Evolutionary conservation across 2,888 invertebrate genomes (phyloP).

Genomic region (Drosophila dives): DNA sequence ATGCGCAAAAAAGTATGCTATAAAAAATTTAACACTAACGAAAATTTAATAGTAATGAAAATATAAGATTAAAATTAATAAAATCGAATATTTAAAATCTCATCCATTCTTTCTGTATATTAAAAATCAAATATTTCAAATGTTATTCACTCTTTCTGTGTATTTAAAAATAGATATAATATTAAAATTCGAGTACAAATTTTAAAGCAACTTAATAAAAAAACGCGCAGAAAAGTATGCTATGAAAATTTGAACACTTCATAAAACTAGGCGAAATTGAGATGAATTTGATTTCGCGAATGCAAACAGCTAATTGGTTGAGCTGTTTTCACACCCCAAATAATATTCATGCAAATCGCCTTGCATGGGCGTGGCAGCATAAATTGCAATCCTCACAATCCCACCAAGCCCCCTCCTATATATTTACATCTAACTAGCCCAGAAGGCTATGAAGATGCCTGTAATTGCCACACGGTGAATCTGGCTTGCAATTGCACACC

Average conservation of each 20-base stretch:
- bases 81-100: background rate
- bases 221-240: background rate
- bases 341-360: slow-evolving; percentile 61
- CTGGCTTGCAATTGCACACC: slow-evolving; percentile 27
- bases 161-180: no score
- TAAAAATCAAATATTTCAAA: no score
- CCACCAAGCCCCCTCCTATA: background rate
- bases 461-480: slow-evolving; percentile 53
- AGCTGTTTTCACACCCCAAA: slow-evolving; percentile 37
- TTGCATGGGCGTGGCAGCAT: slow-evolving; percentile 43
- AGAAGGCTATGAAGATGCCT: slow-evolving; percentile 23
- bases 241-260: background rate
- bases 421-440: background rate
- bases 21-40: background rate
- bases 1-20: background rate
- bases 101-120: background rate
- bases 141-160: no score
- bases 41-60: background rate
- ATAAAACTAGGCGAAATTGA: background rate
- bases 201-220: background rate
- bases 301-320: slow-evolving; percentile 38
- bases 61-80: background rate
- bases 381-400: slow-evolving; percentile 8
- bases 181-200: background rate
- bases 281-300: slow-evolving; percentile 35